These are phyloP conservation scores for Zosterops borbonicus DNA, from an alignment of 2,113 vertebrate genomes.

Conservation along the genomic window DNA sequence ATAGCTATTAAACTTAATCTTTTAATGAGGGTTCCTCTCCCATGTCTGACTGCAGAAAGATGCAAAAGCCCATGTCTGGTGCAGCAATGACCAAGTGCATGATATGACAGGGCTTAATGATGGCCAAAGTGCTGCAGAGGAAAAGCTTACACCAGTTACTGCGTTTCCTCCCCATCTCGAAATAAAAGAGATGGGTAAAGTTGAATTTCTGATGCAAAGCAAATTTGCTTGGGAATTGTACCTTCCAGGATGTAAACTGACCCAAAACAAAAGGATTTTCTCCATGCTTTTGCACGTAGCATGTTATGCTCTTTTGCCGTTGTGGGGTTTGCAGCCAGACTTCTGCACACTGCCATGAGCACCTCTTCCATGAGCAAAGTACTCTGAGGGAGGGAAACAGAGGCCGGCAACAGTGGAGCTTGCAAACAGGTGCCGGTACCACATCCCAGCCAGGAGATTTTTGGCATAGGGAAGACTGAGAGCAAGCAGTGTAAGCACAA, in stretches of 20 bases:
- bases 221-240: background rate
- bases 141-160: background rate
- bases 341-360: background rate
- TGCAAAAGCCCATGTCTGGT: background rate
- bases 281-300: rapidly evolving
- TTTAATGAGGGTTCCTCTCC: conserved; percentile 45
- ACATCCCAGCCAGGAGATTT: background rate
- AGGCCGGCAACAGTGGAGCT: background rate
- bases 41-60: background rate
- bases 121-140: background rate
- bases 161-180: background rate
- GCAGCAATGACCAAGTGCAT: background rate
- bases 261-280: background rate
- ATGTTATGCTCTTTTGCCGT: background rate
- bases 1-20: conserved; percentile 53
- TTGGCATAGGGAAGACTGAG: background rate
- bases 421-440: background rate
- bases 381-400: background rate
- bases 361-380: background rate
- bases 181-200: background rate
- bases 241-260: background rate
- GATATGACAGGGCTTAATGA: background rate
- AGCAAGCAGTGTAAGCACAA: rapidly evolving
- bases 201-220: background rate
- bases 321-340: background rate